Conservation (phyloP, 2,888 invertebrate genomes). For the Rhagophthalmus giganteus region DNA sequence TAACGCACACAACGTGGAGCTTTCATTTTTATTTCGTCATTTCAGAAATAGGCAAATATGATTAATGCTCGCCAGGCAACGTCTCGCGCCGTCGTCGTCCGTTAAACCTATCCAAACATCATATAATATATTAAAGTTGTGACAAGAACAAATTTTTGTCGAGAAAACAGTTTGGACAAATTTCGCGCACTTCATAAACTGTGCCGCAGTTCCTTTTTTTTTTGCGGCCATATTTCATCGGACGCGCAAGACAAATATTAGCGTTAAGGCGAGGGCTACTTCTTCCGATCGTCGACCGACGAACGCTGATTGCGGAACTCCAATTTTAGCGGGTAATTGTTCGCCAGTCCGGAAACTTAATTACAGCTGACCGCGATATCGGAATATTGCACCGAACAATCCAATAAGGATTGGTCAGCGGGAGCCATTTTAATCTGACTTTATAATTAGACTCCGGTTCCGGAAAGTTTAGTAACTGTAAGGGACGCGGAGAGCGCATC, state of each 20-base stretch:
- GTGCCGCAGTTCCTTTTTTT: no score
- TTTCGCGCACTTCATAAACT: no score
- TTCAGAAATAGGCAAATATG: constrained; percentile 14
- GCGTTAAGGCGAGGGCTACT: no score
- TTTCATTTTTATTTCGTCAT: no score
- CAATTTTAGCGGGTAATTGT: constrained; percentile 4
- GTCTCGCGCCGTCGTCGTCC: no score
- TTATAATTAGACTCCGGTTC: constrained; percentile 22
- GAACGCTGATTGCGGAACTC: no score
- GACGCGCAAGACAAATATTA: no score
- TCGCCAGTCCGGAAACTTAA: constrained; percentile 13
- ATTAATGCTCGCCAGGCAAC: constrained; percentile 20
- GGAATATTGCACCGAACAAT: constrained; percentile 19
- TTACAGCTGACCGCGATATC: constrained; percentile 18
- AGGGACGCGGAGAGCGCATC: background rate
- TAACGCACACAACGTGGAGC: no score
- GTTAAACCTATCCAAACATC: constrained; percentile 23
- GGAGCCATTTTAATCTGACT: constrained; percentile 28
- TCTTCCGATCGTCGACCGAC: no score
- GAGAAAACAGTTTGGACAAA: constrained; percentile 9
- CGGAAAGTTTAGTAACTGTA: constrained; percentile 8
- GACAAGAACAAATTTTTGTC: constrained; percentile 26
- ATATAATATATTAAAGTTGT: constrained; percentile 25
- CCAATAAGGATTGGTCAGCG: constrained; percentile 29
- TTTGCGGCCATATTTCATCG: no score